Base-by-base conservation (phyloP, 2,113 vertebrate species). In the Petroica traversi region DNA sequence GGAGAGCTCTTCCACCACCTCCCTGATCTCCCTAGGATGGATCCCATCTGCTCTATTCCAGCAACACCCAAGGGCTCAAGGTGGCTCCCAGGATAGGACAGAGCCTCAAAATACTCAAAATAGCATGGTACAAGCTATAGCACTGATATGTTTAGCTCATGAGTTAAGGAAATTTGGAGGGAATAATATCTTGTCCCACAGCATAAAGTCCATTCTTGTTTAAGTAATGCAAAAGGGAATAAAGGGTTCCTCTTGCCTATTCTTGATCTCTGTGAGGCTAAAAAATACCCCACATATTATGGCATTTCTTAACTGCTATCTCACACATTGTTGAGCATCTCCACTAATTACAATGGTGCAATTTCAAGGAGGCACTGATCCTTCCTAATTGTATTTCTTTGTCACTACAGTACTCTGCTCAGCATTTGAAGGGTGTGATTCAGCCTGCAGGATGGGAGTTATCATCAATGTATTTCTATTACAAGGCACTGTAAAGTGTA, bases 141-240 rank as follows among this genome's bases (percentile, higher is more conserved):
- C 29, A 71, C 8, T 19, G 24, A 17, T 20, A 61, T 5, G 19
- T 14, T 93, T 69, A 74, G 17, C 4, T 55, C 40, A 8, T 28
- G 61, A 89, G 80, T 43, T 14, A 55, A 33, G 33, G 33, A 62
- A 34, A 77, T 76, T 40, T 57, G 48, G 51, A 73, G 34, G 40
- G 43, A 43, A 11, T 74, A 51, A 49, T 0, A 0, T 16, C 79
- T 31, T 45, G 12, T 4, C 4, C 12, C 14, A 8, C 17, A 55
- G 25, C 26, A 79, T 31, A 45, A 92, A 61, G 52, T 43, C 40
- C 8, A 25, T 36, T 63, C 19, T 54, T 62, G 11, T 64, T 61
- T 18, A 78, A 68, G 16, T 58, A 31, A 33, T 29, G 16, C 29
- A 80, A 91, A 91, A 92, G 28, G 22, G 12, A 77, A 63, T 14